Percentiles rank a stretch among this genome's conserved stretches.
Evolutionary conservation across 2,888 invertebrate genomes (phyloP).

Genomic region (Apotomis betuletana): DNA sequence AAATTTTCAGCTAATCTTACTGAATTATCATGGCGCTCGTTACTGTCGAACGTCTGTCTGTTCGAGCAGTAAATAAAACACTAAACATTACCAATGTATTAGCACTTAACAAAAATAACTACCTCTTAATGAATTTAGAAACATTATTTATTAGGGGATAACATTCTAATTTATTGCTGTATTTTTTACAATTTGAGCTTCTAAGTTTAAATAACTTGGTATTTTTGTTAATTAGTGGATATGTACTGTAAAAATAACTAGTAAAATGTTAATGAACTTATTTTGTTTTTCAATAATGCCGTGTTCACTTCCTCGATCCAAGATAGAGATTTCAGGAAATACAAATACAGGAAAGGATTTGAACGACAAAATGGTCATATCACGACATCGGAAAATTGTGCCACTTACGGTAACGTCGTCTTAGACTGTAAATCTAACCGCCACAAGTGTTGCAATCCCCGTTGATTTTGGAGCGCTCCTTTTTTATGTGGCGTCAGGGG

Average conservation of each 20-base stretch:
- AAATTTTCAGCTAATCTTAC: too few relatives aligned
- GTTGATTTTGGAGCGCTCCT: too few relatives aligned
- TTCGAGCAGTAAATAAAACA: background rate
- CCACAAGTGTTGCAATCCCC: too few relatives aligned
- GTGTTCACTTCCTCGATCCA: slow-evolving; percentile 42
- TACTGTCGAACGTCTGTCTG: too few relatives aligned
- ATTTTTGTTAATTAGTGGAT: background rate
- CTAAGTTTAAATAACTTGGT: slow-evolving; percentile 21
- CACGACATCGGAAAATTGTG: too few relatives aligned
- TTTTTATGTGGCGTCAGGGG: too few relatives aligned
- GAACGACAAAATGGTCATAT: too few relatives aligned
- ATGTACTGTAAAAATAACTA: slow-evolving; percentile 29
- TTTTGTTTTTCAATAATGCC: slow-evolving; percentile 33
- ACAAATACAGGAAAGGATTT: too few relatives aligned
- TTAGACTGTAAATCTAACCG: too few relatives aligned
- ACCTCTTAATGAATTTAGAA: slow-evolving; percentile 32
- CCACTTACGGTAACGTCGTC: too few relatives aligned
- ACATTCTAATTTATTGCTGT: background rate
- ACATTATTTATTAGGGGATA: slow-evolving; percentile 27
- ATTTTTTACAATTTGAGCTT: slow-evolving; percentile 8
- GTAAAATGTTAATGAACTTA: slow-evolving; percentile 13
- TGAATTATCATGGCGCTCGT: too few relatives aligned
- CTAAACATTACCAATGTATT: background rate
- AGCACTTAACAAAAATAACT: slow-evolving; percentile 2
- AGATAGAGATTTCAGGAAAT: too few relatives aligned